A percentile compares a stretch with the other conserved stretches of the same genome.
Evolutionary conservation across 2,113 vertebrate species (phyloP).

Genomic region (Pycnonotus jocosus): DNA sequence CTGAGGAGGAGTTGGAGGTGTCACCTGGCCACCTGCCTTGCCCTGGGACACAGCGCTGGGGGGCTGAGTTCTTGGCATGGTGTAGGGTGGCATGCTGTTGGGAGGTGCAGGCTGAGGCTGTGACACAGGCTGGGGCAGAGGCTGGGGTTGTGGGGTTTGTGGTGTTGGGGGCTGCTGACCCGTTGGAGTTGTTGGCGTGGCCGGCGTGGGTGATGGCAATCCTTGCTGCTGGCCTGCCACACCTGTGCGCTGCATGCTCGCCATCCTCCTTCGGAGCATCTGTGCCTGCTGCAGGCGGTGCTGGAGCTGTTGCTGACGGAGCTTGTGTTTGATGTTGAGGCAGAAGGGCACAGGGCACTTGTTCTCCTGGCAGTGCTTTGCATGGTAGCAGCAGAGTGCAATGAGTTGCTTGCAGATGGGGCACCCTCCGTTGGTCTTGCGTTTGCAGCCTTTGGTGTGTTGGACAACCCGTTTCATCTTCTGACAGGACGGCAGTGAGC

Average conservation of each 20-base stretch:
- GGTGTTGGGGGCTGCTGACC: constrained; percentile 89
- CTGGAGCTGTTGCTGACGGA: constrained; percentile 94
- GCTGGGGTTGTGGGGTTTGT: constrained; percentile 86
- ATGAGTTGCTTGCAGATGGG: constrained; percentile 99
- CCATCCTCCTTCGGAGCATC: constrained; percentile 94
- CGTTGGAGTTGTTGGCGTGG: constrained; percentile 84
- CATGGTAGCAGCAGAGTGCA: constrained; percentile 96
- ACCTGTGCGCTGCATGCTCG: constrained; percentile 91
- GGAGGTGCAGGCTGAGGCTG: constrained; percentile 75
- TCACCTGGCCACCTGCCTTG: constrained; percentile 76
- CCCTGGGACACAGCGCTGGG: constrained; percentile 74
- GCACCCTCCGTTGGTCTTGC: constrained; percentile 95
- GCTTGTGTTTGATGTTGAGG: constrained; percentile 97
- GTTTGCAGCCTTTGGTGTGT: constrained; percentile 96
- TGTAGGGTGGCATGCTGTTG: constrained; percentile 72
- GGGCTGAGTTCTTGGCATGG: constrained; percentile 72
- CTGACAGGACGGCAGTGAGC: constrained; percentile 94
- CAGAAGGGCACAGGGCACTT: constrained; percentile 98
- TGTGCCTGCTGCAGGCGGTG: constrained; percentile 95
- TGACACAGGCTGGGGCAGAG: constrained; percentile 67
- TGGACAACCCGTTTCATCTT: constrained; percentile 99
- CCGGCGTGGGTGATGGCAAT: constrained; percentile 88
- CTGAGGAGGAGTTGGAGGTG: constrained; percentile 75
- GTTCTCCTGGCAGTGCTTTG: constrained; percentile 99
- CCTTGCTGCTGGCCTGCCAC: constrained; percentile 81